A percentile compares a stretch with the other conserved stretches of the same genome.
Evolutionary conservation across 2,888 invertebrate genomes (phyloP).

Genomic region (Sialis lutaria): DNA sequence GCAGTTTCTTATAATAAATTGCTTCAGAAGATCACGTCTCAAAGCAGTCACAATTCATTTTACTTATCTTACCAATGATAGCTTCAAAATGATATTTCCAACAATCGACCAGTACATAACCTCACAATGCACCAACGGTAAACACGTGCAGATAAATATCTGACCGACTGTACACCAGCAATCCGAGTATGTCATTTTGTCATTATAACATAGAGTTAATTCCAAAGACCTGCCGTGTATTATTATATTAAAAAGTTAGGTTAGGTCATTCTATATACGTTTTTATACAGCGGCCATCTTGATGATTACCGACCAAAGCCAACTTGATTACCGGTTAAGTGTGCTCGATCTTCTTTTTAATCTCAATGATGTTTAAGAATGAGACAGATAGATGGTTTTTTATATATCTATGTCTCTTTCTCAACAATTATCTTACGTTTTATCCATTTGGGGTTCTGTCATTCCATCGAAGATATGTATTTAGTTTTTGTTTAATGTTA

Average conservation of each 20-base stretch:
- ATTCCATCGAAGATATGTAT: conserved; percentile 12
- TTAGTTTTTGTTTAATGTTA: conserved; percentile 19
- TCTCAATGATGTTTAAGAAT: no score
- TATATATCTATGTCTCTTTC: no score
- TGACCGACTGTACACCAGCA: conserved; percentile 20
- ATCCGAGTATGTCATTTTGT: conserved; percentile 27
- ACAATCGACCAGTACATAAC: conserved; percentile 13
- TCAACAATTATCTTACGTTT: no score
- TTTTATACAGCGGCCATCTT: background rate
- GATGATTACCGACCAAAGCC: background rate
- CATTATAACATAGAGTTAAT: conserved; percentile 23
- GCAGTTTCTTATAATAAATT: conserved; percentile 20
- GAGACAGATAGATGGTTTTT: no score
- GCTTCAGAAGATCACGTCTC: conserved; percentile 26
- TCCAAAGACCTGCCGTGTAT: background rate
- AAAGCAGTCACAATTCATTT: conserved; percentile 26
- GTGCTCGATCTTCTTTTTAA: no score
- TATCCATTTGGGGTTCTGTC: background rate
- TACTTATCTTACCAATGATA: conserved; percentile 27
- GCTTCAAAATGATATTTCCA: conserved; percentile 23
- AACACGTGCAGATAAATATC: background rate
- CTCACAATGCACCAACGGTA: background rate
- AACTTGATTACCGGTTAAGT: no score
- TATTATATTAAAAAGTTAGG: conserved; percentile 2
- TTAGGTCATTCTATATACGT: background rate